These are phyloP conservation scores for Calliopsis andreniformis DNA, from an alignment of 1,140 invertebrate genomes.

Conservation along the genomic window DNA sequence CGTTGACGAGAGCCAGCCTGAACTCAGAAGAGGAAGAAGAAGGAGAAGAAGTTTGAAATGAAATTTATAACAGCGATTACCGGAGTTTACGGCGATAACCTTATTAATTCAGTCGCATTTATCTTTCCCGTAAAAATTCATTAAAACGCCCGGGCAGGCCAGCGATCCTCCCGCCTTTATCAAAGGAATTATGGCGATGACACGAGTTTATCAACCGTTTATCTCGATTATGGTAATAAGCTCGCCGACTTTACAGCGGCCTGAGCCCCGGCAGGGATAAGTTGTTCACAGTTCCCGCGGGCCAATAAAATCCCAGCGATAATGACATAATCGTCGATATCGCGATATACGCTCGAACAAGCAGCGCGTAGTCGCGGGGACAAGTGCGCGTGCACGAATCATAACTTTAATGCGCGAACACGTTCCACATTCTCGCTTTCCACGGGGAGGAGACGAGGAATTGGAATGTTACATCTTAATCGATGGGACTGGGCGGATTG, in stretches of 20 bases:
- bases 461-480: not conserved
- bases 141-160: constrained; percentile 18
- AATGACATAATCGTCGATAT: constrained; percentile 50
- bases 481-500: not conserved
- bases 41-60: not conserved
- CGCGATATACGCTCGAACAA: constrained; percentile 33
- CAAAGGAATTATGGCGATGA: constrained; percentile 45
- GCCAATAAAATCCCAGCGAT: constrained; percentile 37
- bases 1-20: not conserved
- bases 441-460: not conserved
- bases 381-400: constrained; percentile 1
- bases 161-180: constrained; percentile 31
- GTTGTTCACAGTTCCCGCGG: too few relatives aligned
- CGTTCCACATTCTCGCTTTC: too few relatives aligned
- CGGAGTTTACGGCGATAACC: constrained; percentile 40
- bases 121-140: constrained; percentile 51
- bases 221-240: constrained; percentile 58
- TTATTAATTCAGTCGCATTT: constrained; percentile 44
- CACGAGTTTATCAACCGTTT: constrained; percentile 53
- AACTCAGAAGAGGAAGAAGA: not conserved
- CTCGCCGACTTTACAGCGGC: constrained; percentile 42
- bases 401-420: not conserved
- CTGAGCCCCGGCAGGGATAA: constrained; percentile 43
- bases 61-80: constrained; percentile 43
- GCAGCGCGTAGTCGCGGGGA: constrained; percentile 13